A percentile compares a stretch with the other conserved stretches of the same genome.
Conservation (phyloP, 1,140 invertebrate species). For the Mizuhopecten yessoensis region DNA sequence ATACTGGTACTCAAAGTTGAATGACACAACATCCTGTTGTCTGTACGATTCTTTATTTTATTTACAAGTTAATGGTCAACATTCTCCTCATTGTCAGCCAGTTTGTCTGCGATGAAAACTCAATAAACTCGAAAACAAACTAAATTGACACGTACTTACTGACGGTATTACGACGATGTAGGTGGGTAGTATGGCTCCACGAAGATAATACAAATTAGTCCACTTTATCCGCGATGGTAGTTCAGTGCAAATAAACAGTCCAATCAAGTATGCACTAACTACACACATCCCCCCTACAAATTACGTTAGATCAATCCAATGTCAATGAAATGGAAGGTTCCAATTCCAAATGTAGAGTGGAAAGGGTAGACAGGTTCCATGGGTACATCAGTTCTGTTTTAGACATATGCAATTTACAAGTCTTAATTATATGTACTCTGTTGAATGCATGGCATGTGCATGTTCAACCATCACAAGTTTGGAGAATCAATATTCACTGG, state of each 20-base stretch:
- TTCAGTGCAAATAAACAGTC: neutral
- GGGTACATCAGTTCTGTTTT: no score
- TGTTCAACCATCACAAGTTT: no score
- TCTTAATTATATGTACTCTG: no score
- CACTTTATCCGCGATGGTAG: neutral
- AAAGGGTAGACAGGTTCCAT: neutral
- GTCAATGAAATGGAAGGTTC: neutral
- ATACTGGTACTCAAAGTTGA: no score
- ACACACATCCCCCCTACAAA: slow-evolving; percentile 2
- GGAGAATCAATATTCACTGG: no score
- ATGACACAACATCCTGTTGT: no score
- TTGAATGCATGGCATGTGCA: no score
- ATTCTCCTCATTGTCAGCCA: neutral
- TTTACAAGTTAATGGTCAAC: no score
- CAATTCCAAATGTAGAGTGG: no score
- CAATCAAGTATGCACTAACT: neutral
- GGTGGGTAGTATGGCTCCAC: neutral
- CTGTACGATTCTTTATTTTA: no score
- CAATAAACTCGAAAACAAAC: neutral
- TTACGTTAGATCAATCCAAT: neutral
- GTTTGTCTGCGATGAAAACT: neutral
- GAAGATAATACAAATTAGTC: neutral
- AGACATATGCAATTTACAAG: no score
- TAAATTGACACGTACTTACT: neutral
- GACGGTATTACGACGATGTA: neutral